A percentile compares a stretch with the other conserved stretches of the same genome.
Conservation (phyloP, 2,888 invertebrate genomes). For the Hylaea fasciaria region DNA sequence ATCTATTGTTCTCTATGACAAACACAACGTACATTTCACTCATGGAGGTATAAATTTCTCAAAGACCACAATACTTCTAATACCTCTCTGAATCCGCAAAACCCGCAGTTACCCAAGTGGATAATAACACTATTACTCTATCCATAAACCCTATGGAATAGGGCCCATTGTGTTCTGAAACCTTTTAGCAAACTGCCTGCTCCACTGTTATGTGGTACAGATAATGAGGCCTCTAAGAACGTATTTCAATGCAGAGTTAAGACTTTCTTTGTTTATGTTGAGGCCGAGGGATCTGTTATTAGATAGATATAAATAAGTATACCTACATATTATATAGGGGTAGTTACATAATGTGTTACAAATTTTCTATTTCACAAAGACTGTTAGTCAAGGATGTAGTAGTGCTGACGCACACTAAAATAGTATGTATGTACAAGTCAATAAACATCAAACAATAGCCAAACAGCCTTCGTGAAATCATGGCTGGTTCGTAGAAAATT, state of each 20-base stretch:
- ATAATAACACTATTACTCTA: conserved; percentile 44
- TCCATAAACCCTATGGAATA: conserved; percentile 42
- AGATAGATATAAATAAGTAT: no score
- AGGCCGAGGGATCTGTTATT: neutral
- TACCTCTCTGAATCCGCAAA: conserved; percentile 25
- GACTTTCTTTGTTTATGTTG: conserved; percentile 26
- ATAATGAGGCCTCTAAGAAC: conserved; percentile 27
- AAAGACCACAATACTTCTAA: conserved; percentile 30
- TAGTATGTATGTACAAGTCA: no score
- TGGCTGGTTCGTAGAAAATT: no score
- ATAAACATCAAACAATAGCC: no score
- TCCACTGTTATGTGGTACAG: conserved; percentile 28
- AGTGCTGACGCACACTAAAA: no score
- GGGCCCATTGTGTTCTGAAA: conserved; percentile 42
- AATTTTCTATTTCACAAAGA: no score
- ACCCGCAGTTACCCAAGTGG: conserved; percentile 37
- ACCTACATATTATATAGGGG: no score
- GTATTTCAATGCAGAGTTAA: conserved; percentile 26
- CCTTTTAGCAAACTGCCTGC: conserved; percentile 46
- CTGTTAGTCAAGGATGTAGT: no score
- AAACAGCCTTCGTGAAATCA: no score
- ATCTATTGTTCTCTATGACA: no score
- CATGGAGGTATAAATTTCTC: conserved; percentile 11
- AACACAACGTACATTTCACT: no score
- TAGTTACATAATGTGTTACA: no score